Evolutionary conservation across 2,113 vertebrate genomes (phyloP).

Genomic region (Lynx canadensis): DNA sequence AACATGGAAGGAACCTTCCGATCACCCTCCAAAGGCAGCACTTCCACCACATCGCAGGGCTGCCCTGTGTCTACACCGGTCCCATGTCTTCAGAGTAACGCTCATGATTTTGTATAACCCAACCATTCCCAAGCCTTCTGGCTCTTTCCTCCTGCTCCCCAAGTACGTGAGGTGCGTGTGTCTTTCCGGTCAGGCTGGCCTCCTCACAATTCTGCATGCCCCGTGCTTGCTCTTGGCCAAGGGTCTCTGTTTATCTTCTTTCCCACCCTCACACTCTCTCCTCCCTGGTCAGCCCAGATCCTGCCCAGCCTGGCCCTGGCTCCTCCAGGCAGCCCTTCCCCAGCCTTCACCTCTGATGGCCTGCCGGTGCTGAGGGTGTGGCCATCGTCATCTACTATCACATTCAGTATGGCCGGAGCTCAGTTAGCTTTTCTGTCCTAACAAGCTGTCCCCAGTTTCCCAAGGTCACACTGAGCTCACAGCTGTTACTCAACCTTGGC

Average conservation of each 20-base stretch:
- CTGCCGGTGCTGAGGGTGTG: background rate
- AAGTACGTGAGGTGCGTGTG: rapidly evolving
- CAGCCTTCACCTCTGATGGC: background rate
- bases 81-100: background rate
- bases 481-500: background rate
- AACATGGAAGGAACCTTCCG: too few relatives aligned
- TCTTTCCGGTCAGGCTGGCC: background rate
- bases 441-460: background rate
- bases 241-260: background rate
- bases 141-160: background rate
- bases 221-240: background rate
- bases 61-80: background rate
- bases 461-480: background rate
- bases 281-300: background rate
- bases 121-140: background rate
- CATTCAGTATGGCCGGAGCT: background rate
- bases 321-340: background rate
- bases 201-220: background rate
- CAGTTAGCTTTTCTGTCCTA: background rate
- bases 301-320: too few relatives aligned
- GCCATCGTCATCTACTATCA: background rate
- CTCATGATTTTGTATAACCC: background rate
- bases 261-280: background rate
- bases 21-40: background rate
- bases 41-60: rapidly evolving